Conservation (phyloP, 2,113 vertebrate species). For the Parus major region DNA sequence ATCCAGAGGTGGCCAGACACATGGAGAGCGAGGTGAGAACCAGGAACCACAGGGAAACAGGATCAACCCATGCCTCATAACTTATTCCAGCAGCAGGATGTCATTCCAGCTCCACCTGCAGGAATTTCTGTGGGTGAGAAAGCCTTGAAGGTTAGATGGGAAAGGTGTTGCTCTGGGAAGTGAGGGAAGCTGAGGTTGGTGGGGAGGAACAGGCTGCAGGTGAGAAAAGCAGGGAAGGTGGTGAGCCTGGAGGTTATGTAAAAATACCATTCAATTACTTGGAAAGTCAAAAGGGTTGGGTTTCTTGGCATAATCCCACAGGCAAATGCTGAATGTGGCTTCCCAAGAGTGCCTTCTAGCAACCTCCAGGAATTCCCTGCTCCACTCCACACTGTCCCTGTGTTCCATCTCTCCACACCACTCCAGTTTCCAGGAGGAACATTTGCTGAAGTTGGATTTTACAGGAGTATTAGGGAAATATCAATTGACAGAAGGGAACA, state of each 20-base stretch:
- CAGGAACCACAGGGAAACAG: background rate
- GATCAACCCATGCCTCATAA: background rate
- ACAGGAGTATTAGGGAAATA: background rate
- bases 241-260: background rate
- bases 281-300: background rate
- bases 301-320: background rate
- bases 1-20: background rate
- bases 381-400: background rate
- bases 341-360: background rate
- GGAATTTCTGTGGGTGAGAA: background rate
- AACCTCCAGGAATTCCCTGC: background rate
- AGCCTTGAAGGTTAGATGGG: background rate
- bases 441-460: background rate
- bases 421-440: background rate
- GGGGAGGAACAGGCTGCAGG: background rate
- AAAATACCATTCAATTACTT: background rate
- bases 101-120: constrained; percentile 62
- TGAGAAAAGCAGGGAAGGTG: background rate
- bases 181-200: background rate
- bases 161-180: background rate
- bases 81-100: background rate
- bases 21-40: background rate
- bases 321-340: background rate
- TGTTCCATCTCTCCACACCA: background rate
- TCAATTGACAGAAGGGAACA: background rate